Conservation (phyloP, 1,140 invertebrate species). For the Drosophila arawakana region DNA sequence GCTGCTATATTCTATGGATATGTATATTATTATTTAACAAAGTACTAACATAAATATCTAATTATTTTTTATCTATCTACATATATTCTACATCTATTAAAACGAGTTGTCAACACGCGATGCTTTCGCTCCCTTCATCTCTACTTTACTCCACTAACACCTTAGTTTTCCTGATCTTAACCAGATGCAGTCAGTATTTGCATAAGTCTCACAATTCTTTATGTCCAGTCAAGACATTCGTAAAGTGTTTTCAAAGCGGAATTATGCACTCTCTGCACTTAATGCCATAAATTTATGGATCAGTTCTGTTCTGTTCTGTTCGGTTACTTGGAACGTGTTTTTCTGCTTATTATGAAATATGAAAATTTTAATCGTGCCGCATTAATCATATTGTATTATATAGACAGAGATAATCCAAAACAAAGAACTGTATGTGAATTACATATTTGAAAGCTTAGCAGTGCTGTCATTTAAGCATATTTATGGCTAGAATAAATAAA, state of each 20-base stretch:
- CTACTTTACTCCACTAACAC: background rate
- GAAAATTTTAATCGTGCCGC: slow-evolving; percentile 4
- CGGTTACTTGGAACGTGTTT: slow-evolving; percentile 1
- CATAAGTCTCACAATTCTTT: slow-evolving; percentile 13
- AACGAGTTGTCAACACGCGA: slow-evolving; percentile 21
- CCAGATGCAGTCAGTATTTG: background rate
- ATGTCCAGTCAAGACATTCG: background rate
- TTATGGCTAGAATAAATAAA: too few species aligned
- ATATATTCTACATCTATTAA: background rate
- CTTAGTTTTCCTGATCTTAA: background rate
- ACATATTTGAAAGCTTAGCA: background rate
- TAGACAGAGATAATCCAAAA: background rate
- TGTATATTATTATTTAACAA: background rate
- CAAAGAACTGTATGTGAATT: background rate
- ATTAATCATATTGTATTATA: background rate
- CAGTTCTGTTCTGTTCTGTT: too few species aligned
- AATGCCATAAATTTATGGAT: slow-evolving; percentile 3
- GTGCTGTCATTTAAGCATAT: too few species aligned
- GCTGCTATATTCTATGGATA: background rate
- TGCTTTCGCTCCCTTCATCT: background rate
- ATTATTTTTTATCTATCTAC: background rate
- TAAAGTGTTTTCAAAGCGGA: slow-evolving; percentile 13
- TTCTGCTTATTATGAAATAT: background rate
- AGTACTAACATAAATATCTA: slow-evolving; percentile 6
- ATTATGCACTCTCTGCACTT: slow-evolving; percentile 4